Evolutionary conservation across 92 coral and sea anemone genomes (phyloP).

Genomic region (Ricordea florida): DNA sequence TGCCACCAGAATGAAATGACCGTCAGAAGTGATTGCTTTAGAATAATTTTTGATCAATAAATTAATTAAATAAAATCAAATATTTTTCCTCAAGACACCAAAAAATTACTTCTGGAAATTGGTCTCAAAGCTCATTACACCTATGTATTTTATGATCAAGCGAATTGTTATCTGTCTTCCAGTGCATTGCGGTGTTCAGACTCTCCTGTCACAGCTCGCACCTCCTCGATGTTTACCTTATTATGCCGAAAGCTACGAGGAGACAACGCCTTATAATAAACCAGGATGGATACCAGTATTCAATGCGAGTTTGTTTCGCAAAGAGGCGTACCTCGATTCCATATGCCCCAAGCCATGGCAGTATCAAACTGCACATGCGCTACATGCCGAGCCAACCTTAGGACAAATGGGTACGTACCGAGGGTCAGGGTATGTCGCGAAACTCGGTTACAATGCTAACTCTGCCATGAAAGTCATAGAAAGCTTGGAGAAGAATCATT

Average conservation of each 20-base stretch:
- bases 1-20: too few species aligned
- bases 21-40: too few species aligned
- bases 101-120: too few species aligned
- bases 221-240: conserved; percentile 62
- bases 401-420: conserved; percentile 47
- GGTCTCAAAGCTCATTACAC: too few species aligned
- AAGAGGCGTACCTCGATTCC: conserved; percentile 2
- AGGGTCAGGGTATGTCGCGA: conserved; percentile 87
- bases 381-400: conserved; percentile 29
- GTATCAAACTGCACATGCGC: conserved; percentile 37
- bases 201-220: neutral
- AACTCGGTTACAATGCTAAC: conserved; percentile 73
- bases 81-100: too few species aligned
- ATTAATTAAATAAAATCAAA: too few species aligned
- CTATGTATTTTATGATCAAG: neutral
- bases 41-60: too few species aligned
- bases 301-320: conserved; percentile 13
- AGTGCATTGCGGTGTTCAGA: neutral
- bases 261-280: conserved; percentile 30
- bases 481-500: conserved; percentile 39
- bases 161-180: neutral
- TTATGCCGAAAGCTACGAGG: conserved; percentile 24
- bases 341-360: conserved; percentile 80
- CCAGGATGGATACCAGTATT: conserved; percentile 62
- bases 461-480: conserved; percentile 52